Evolutionary conservation across 2,797 vertebrate genomes (phyloP), one percentile per base, ranked within the genome.

Genomic region (Sardinella longiceps): DNA sequence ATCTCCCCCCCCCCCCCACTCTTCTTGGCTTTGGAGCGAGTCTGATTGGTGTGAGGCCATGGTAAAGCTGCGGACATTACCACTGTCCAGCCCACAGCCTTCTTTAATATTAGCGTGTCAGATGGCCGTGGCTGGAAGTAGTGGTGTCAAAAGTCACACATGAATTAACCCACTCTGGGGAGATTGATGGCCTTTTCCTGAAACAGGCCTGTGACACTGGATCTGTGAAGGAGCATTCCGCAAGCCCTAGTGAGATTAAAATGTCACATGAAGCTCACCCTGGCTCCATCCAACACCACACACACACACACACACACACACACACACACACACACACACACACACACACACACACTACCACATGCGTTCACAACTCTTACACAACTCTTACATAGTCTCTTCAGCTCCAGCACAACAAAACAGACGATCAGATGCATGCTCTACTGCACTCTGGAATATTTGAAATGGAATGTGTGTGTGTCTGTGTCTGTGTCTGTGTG

Each of bases 211-310:
- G 28, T 66, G 63, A 70, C 63, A 70, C 63, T 33, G 63, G 63
- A 33, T 33, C 63, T 70, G 60, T 37, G 66, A 74, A 74, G 30
- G 30, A 33, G 66, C 66, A 74, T 33, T 20, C 15, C 18, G 18
- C 66, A 37, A 20, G 33, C 33, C 7, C 14, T 74, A 74, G 66
- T 74, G 66, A 74, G 66, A 33, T 37, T 37, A 74, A 74, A 37
- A 74, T 39, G 33, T 74, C 33, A 39, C 66, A 74, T 74, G 30
- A 74, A 37, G 33, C 60, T 66, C 60, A 66, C 60, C 30, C 60
- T 30, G 28, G 60, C 28, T 14, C 28, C 9, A 14, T 14, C 28
- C 9, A 14, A 30, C 3, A 30, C 14, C 28, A 66, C 60, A 63
- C 7, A 63, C 7, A 2, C 58, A 30, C 58, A 30, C 25, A 63